These are phyloP conservation scores for Semnopithecus entellus DNA, from an alignment of 2,113 vertebrate species.

Conservation along the genomic window DNA sequence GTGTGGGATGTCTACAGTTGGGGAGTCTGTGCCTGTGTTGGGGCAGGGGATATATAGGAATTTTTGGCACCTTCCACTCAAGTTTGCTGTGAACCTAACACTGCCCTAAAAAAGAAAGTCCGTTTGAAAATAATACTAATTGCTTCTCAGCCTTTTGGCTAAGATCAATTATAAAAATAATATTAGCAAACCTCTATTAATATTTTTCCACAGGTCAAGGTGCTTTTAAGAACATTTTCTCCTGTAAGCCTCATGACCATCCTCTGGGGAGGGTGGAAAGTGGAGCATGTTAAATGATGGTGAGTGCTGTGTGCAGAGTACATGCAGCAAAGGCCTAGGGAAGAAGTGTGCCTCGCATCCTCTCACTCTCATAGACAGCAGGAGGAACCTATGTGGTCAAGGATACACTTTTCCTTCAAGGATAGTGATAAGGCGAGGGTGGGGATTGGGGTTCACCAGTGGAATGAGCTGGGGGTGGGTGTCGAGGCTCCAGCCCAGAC, in stretches of 20 bases:
- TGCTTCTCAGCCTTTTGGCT: too few relatives aligned
- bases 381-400: neutral
- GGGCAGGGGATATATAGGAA: too few relatives aligned
- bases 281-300: neutral
- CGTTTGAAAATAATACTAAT: neutral
- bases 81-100: neutral
- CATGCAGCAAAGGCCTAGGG: neutral
- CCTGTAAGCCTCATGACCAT: neutral
- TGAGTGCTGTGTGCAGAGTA: neutral
- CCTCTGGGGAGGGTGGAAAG: neutral
- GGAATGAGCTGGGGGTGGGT: too few relatives aligned
- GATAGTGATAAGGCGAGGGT: neutral
- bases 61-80: neutral
- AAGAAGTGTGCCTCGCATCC: accelerated
- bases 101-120: neutral
- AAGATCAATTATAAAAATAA: neutral
- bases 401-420: neutral
- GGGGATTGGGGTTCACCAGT: neutral
- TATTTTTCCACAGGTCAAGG: neutral
- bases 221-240: neutral
- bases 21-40: neutral
- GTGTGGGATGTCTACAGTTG: neutral
- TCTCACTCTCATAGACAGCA: accelerated
- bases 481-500: neutral
- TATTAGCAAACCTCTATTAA: neutral